Percentiles rank a stretch among this genome's conserved stretches.
Conservation (phyloP, 2,113 vertebrate genomes). For the Romanogobio albipinnatus region DNA sequence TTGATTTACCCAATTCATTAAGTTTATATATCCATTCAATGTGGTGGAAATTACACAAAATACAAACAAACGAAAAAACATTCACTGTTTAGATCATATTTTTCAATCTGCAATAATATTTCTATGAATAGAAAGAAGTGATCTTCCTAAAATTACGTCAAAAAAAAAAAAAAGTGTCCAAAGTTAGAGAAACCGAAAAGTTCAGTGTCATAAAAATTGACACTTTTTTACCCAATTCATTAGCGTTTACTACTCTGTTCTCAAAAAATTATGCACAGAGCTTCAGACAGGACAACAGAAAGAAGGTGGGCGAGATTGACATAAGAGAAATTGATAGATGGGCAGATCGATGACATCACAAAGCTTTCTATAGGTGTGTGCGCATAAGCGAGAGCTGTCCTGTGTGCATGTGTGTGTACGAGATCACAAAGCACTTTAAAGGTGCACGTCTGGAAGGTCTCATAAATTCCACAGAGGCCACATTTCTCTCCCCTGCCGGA, state of each 20-base stretch:
- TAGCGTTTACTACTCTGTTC: neutral
- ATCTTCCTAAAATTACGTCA: neutral
- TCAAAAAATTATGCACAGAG: conserved; percentile 16
- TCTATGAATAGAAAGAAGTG: no score
- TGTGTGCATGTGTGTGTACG: conserved; percentile 15
- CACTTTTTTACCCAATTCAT: neutral
- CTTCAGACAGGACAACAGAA: conserved; percentile 40
- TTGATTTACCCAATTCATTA: neutral
- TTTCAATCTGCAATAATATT: no score
- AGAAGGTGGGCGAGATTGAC: conserved; percentile 22
- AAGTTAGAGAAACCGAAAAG: neutral
- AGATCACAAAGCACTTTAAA: conserved; percentile 35
- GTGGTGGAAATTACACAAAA: neutral
- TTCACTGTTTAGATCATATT: no score
- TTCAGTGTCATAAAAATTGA: neutral
- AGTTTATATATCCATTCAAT: neutral
- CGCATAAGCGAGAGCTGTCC: neutral
- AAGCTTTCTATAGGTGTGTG: conserved; percentile 35
- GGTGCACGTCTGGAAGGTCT: conserved; percentile 30
- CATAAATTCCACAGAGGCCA: conserved; percentile 40
- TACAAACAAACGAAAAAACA: no score
- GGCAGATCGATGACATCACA: conserved; percentile 37
- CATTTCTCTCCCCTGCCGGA: conserved; percentile 24
- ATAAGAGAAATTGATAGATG: conserved; percentile 31
- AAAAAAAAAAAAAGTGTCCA: neutral